Evolutionary conservation across 2,113 vertebrate species (phyloP).

Genomic region (Hyperopisus bebe): DNA sequence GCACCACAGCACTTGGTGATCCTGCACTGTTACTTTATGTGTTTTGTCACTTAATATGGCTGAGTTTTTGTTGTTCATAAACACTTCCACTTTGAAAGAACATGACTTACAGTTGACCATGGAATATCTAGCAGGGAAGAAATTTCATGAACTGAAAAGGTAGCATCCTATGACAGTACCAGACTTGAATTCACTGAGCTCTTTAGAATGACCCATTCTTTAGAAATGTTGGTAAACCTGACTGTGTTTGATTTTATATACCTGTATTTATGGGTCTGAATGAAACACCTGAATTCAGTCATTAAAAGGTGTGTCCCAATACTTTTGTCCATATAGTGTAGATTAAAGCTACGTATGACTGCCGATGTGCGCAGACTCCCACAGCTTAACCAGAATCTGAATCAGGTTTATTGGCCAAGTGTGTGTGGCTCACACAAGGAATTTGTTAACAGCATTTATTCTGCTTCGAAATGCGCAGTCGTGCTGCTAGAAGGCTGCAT

Average conservation of each 20-base stretch:
- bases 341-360: neutral
- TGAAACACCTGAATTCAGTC: neutral
- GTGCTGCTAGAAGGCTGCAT: slow-evolving; percentile 2
- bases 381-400: too few species aligned
- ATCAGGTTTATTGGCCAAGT: too few species aligned
- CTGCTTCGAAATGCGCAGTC: neutral
- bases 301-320: neutral
- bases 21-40: neutral
- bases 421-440: too few species aligned
- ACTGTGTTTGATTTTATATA: neutral
- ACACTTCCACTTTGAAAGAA: neutral
- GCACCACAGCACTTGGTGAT: neutral
- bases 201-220: neutral
- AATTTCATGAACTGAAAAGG: neutral
- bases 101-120: too few species aligned
- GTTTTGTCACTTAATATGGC: neutral
- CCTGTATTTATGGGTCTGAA: neutral
- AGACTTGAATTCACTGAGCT: neutral
- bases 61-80: neutral
- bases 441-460: neutral
- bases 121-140: neutral
- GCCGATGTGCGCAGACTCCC: neutral
- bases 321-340: neutral
- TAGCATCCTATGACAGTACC: neutral
- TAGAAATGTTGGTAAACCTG: neutral